Base-by-base conservation (phyloP, 2,888 invertebrate species). In the Tachina lurida region DNA sequence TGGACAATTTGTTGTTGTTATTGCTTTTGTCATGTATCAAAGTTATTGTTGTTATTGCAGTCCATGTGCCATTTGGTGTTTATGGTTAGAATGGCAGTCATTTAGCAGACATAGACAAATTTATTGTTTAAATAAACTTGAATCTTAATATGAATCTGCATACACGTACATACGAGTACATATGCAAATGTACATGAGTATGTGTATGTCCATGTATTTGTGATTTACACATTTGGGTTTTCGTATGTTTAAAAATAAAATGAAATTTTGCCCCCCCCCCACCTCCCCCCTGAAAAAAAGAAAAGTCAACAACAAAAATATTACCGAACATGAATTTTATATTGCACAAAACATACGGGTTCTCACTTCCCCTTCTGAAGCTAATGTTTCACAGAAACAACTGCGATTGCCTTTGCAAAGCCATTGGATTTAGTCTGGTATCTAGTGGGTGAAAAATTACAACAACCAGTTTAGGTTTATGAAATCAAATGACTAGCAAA, bases 61-160 rank as follows among this genome's bases (percentile, higher is more conserved):
- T 73, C 77, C 82, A 52, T 86, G 86, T 87, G 84, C 88, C 87
- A 89, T 89, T 89, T 89, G 87, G 89, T 86, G 79, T 87, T 87
- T 89, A 87, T 84, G 78, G 82, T 80, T 76, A 70, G 74, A 79
- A 86, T 49, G 80, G 77, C 76, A 76, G 79, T 86, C 79, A 83
- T 86, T 86, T 85, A 60, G 68, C 76, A 83, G 86, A 79, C 81
- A 84, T 77, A 88, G 87, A 87, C 87, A 86, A 81, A 87, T 88
- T 88, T 88, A 88, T 88, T 87, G 88, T 88, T 87, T 82, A 86
- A 88, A 89, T 89, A 88, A 87, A 84, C 84, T 87, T 84, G 81
- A 84, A 85, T 77, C 84, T 84, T 84, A 81, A 83, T 83, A 78
- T 63, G 71, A 73, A 79, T 84, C 73, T 73, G 67, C 67, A 77